Evolutionary conservation across 92 coral and sea anemone species (phyloP).

Genomic region (Paramuricea clavata): DNA sequence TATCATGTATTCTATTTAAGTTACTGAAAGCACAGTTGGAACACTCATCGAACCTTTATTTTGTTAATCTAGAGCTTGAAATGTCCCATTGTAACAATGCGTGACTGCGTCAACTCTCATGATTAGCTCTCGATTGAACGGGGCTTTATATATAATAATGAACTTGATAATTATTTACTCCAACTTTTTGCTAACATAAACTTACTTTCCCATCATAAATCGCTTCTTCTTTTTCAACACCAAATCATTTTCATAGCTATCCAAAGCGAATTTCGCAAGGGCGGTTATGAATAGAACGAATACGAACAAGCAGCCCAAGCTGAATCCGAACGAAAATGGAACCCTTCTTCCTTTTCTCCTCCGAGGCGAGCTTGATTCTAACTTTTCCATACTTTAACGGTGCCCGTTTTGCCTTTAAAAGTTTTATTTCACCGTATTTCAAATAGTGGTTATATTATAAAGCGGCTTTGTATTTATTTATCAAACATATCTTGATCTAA

Average conservation of each 20-base stretch:
- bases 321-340: constrained; percentile 5
- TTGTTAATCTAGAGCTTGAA: no score
- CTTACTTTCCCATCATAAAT: constrained; percentile 50
- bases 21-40: no score
- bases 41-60: no score
- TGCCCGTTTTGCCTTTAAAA: not conserved
- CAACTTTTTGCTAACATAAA: not conserved
- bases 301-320: not conserved
- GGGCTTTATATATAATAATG: no score
- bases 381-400: not conserved
- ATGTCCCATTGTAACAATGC: no score
- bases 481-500: not conserved
- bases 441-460: not conserved
- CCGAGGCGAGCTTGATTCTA: not conserved
- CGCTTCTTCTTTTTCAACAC: constrained; percentile 11
- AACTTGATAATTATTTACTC: no score
- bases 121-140: no score
- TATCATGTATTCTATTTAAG: no score
- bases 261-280: constrained; percentile 27
- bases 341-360: not conserved
- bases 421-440: not conserved
- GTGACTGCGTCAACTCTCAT: no score
- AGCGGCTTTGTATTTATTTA: not conserved
- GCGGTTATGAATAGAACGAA: not conserved
- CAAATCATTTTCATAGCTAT: not conserved